A percentile compares a stretch with the other conserved stretches of the same genome.
Evolutionary conservation across 2,797 vertebrate genomes (phyloP).

Genomic region (Dicrostonyx torquatus): DNA sequence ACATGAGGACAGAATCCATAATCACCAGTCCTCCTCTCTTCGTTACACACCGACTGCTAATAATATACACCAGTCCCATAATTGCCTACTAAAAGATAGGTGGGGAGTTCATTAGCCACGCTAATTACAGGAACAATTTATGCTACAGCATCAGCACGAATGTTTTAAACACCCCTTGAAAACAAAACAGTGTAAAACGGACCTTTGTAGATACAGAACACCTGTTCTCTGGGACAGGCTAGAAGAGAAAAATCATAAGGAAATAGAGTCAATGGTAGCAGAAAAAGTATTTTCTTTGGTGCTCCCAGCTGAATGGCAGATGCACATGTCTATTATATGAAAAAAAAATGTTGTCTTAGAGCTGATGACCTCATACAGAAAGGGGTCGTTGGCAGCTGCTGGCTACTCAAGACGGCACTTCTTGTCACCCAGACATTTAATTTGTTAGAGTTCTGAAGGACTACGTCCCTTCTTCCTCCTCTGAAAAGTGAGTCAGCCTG

Average conservation of each 20-base stretch:
- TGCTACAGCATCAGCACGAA: conserved; percentile 70
- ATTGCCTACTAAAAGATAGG: conserved; percentile 76
- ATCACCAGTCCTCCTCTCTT: conserved; percentile 64
- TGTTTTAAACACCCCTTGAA: conserved; percentile 70
- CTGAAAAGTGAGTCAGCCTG: conserved; percentile 21
- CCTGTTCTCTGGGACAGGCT: conserved; percentile 60
- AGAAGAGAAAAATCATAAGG: conserved; percentile 51
- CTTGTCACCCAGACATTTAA: conserved; percentile 15
- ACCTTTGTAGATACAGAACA: conserved; percentile 39
- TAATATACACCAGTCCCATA: conserved; percentile 47
- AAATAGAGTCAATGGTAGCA: conserved; percentile 33
- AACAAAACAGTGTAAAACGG: conserved; percentile 70
- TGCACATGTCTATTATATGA: conserved; percentile 32
- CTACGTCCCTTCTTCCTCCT: not conserved
- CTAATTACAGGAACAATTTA: conserved; percentile 78
- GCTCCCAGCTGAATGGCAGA: conserved; percentile 59
- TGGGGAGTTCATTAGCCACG: conserved; percentile 75
- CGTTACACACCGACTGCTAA: conserved; percentile 56
- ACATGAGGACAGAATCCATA: conserved; percentile 68
- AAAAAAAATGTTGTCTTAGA: conserved; percentile 27
- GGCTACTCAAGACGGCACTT: not conserved
- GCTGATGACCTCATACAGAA: conserved; percentile 40
- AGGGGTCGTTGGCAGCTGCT: not conserved
- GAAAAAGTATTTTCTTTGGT: conserved; percentile 53
- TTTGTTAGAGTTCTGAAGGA: conserved; percentile 45